A percentile compares a stretch with the other conserved stretches of the same genome.
phyloP scores from a whole-genome alignment of 1,140 invertebrate species.

The Triops longicaudatus region DNA sequence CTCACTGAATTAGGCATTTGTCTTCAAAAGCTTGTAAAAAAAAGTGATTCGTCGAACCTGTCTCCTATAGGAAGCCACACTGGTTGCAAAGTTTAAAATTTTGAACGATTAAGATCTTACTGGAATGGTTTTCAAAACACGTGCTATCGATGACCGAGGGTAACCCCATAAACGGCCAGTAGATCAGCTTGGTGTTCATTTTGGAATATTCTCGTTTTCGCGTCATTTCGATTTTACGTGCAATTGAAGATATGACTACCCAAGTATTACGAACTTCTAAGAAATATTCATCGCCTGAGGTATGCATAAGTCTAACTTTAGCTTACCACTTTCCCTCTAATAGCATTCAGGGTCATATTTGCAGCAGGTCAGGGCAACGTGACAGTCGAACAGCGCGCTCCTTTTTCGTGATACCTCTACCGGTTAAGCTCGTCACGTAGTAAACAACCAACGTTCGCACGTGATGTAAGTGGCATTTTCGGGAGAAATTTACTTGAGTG shows the following conservation, averaged over 20 bases:
- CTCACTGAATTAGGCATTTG: too few relatives aligned
- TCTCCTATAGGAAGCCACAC: too few relatives aligned
- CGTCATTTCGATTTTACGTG: neutral
- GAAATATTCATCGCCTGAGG: neutral
- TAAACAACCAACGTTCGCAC: slow-evolving; percentile 9
- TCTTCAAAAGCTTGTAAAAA: neutral
- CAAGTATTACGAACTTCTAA: neutral
- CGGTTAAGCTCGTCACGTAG: neutral
- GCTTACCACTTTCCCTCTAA: neutral
- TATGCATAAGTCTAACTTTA: neutral
- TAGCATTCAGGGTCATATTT: neutral
- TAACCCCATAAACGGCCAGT: too few relatives aligned
- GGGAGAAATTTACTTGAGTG: neutral
- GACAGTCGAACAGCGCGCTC: slow-evolving; percentile 3
- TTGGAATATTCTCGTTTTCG: neutral
- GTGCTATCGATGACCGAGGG: too few relatives aligned
- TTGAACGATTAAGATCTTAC: too few relatives aligned
- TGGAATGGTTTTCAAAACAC: too few relatives aligned
- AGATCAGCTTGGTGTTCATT: too few relatives aligned
- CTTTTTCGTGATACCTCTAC: neutral
- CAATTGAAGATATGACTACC: neutral
- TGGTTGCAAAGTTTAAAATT: too few relatives aligned
- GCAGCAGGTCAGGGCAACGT: neutral
- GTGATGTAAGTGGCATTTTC: slow-evolving; percentile 5
- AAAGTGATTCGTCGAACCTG: neutral